phyloP scores from a whole-genome alignment of 2,888 invertebrate genomes.

The Homarus gammarus region DNA sequence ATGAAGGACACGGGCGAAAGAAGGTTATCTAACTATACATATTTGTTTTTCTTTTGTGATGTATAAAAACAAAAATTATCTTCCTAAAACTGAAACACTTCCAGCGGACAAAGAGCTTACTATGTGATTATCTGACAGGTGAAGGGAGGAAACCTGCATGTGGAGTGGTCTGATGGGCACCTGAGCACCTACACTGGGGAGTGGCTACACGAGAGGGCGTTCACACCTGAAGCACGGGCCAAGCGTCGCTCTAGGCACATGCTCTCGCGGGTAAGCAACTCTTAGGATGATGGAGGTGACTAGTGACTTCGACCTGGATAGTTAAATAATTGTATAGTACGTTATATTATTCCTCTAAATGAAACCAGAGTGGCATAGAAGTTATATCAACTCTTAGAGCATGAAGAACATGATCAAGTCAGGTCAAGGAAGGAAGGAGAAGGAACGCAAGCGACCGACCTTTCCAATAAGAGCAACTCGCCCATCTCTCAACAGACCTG shows the following conservation, averaged over 20 bases:
- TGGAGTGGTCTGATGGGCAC: conserved; percentile 59
- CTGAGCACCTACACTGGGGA: conserved; percentile 19
- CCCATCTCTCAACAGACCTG: not conserved
- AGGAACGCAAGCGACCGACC: no score
- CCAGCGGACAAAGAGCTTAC: no score
- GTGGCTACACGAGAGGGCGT: conserved; percentile 54
- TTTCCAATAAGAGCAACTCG: no score
- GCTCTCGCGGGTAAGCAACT: conserved; percentile 28
- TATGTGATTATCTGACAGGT: conserved; percentile 46
- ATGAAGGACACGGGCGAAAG: not conserved
- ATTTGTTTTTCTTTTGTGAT: not conserved
- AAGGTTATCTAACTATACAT: not conserved
- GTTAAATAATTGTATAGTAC: no score
- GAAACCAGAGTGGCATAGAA: no score
- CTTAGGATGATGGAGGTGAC: no score
- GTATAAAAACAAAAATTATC: not conserved
- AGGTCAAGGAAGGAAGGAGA: not conserved
- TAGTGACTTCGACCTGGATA: no score
- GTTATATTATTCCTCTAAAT: no score
- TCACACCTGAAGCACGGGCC: conserved; percentile 26
- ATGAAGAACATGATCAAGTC: no score
- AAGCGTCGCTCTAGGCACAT: conserved; percentile 22
- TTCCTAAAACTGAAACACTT: not conserved
- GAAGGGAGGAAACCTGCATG: conserved; percentile 25
- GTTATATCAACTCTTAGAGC: no score